Conservation (phyloP, 2,113 vertebrate genomes). For the Irena cyanogastra region DNA sequence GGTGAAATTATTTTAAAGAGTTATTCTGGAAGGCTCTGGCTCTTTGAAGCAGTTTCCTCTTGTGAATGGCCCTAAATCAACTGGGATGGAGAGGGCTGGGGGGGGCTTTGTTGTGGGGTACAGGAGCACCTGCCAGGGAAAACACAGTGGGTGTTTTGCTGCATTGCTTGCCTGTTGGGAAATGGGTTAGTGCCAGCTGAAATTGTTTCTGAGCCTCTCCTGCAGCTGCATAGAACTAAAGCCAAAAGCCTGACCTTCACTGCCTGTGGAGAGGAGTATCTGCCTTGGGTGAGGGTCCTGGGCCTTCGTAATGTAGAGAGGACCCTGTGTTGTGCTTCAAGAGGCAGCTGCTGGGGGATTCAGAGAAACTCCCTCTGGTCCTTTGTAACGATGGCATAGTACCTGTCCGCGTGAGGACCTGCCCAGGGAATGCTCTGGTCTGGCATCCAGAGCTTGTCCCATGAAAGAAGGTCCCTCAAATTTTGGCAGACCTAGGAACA, state of each 20-base stretch:
- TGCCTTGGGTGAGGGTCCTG: slow-evolving; percentile 78
- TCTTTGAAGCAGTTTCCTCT: neutral
- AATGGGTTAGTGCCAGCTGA: neutral
- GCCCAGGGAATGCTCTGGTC: neutral
- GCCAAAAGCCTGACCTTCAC: slow-evolving; percentile 73
- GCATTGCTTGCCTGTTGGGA: neutral
- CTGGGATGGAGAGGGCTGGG: neutral
- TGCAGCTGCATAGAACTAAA: neutral
- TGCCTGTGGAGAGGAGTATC: slow-evolving; percentile 79
- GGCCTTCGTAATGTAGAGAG: slow-evolving; percentile 63
- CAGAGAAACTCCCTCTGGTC: slow-evolving; percentile 71
- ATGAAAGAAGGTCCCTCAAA: neutral
- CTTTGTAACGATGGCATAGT: slow-evolving; percentile 79
- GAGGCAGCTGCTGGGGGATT: slow-evolving; percentile 70
- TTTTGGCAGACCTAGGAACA: neutral
- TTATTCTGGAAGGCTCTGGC: neutral
- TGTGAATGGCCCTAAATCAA: neutral
- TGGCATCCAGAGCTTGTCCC: neutral
- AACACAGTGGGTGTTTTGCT: neutral
- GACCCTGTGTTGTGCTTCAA: slow-evolving; percentile 79
- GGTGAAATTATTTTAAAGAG: neutral
- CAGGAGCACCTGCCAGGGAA: neutral
- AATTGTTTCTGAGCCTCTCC: neutral
- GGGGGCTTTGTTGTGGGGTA: neutral
- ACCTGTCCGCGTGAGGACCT: slow-evolving; percentile 72